Conservation (phyloP, 92 coral and sea anemone genomes). For the Scolanthus callimorphus region DNA sequence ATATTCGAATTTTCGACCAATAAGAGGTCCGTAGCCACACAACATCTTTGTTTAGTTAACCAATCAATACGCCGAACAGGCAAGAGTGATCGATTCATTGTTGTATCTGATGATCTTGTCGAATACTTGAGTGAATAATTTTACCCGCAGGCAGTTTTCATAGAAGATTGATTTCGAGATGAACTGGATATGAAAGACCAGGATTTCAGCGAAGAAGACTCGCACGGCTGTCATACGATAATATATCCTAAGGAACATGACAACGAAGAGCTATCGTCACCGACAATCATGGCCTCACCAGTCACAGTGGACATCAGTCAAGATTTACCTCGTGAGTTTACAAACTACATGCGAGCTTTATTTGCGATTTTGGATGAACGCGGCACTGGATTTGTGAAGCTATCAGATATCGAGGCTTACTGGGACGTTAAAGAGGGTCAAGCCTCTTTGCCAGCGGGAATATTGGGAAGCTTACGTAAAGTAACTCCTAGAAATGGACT, state of each 20-base stretch:
- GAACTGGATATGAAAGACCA: not conserved
- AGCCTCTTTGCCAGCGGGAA: constrained; percentile 59
- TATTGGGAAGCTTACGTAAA: constrained; percentile 66
- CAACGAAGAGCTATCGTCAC: not conserved
- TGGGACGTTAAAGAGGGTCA: constrained; percentile 63
- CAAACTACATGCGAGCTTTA: constrained; percentile 71
- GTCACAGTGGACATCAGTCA: constrained; percentile 42
- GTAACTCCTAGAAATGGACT: constrained; percentile 82
- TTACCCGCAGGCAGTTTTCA: not conserved
- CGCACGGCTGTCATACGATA: not conserved
- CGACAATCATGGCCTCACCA: constrained; percentile 14
- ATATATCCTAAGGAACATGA: not conserved
- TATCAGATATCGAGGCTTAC: constrained; percentile 79
- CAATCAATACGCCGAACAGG: no score
- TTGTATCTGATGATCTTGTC: not conserved
- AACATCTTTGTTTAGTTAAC: no score
- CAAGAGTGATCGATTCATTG: no score
- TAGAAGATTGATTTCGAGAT: not conserved
- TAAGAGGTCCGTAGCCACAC: no score
- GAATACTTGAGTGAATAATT: not conserved
- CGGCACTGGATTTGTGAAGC: constrained; percentile 63
- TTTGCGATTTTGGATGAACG: constrained; percentile 89
- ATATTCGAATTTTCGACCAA: no score
- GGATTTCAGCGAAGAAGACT: not conserved
- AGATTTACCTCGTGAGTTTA: constrained; percentile 84